Base-by-base conservation (phyloP, 2,888 invertebrate species). In the Beris chalybata region DNA sequence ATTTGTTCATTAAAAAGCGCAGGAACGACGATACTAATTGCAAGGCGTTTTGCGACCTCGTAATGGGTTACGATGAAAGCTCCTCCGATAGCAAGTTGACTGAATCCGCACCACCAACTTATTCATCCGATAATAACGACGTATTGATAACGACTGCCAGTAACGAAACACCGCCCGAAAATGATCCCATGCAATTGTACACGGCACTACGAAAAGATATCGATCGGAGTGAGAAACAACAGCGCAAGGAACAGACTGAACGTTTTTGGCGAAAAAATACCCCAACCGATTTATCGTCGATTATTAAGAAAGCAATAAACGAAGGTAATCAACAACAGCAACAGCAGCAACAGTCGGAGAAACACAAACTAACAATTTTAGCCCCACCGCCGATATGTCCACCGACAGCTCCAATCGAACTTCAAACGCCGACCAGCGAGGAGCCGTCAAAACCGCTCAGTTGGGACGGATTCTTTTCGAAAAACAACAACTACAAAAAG, bases 231-330 rank as follows among this genome's bases (percentile, higher is more conserved):
- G 58, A 47, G 5, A 47, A 47, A 31, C 45, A 47, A 31, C 11
- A n/a, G 2, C 58, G 58, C 4, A 48, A 44, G 13, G 29, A 47
- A 12, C 13, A 47, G 30, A 38, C 61, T 6, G 64, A 64, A 44
- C 66, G 50, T 67, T 63, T 66, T 63, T 54, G 65, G 22, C 66
- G 65, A 15, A 59, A 64, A 53, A 68, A 69, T 50, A 68, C 66
- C 5, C 70, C 70, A 13, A 44, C 53, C 6, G 71, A 69, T 65
- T 69, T 71, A 13, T 65, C 68, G 15, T 64, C 55, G 22, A 71
- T 71, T 38, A 69, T 70, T 3, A 69, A 70, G 50, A 52, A 68
- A 56, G 71, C 68, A 44, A 70, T 70, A 31, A 63, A 65, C 45
- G 67, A 70, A 50, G 45, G 52, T 11, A 61, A 61, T 22, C 50